Evolutionary conservation across 2,113 vertebrate species (phyloP).

Genomic region (Macheiramphus alcinus): DNA sequence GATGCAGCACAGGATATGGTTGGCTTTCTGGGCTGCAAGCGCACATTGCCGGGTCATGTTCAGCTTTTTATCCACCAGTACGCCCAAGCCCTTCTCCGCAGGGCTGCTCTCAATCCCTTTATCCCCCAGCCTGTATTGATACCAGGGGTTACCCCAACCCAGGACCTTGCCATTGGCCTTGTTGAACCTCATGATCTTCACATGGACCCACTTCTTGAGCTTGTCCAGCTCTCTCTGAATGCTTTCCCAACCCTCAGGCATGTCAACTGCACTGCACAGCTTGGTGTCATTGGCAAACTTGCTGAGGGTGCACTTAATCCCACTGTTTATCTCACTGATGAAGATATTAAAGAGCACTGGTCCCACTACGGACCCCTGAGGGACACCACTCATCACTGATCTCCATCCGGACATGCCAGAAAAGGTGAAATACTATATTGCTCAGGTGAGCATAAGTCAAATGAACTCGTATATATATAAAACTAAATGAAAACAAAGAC

Average conservation of each 20-base stretch:
- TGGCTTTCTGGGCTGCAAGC: neutral
- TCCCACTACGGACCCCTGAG: neutral
- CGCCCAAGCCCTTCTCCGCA: rapidly evolving
- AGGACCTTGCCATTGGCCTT: neutral
- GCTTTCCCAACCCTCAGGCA: too few species aligned
- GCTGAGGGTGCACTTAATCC: neutral
- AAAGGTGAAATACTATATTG: neutral
- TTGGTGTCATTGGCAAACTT: neutral
- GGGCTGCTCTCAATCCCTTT: neutral
- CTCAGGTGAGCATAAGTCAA: neutral
- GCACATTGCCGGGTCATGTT: rapidly evolving
- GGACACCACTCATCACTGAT: neutral
- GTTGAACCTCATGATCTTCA: neutral
- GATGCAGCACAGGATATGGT: rapidly evolving
- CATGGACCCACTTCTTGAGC: neutral
- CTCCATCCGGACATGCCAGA: neutral
- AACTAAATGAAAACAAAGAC: neutral
- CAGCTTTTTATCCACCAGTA: neutral
- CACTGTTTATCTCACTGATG: neutral
- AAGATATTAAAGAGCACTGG: neutral
- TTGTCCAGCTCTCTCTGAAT: neutral
- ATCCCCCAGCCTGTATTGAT: neutral
- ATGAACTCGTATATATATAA: neutral
- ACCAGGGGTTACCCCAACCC: rapidly evolving
- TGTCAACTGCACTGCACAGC: neutral